Evolutionary conservation across 2,888 invertebrate genomes (phyloP).

Genomic region (Lepidochrysops patricia): DNA sequence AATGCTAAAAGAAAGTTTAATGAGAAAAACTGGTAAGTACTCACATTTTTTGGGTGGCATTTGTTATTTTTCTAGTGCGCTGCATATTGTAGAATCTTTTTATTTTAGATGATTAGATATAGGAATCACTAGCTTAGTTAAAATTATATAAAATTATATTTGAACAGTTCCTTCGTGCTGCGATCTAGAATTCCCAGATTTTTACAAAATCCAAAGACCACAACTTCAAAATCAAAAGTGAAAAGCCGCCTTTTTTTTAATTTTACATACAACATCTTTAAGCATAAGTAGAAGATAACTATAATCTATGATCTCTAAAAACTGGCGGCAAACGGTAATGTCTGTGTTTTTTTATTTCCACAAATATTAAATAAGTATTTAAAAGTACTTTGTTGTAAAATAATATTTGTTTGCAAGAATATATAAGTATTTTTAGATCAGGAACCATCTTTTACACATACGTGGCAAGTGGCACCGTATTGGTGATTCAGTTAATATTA

Average conservation of each 20-base stretch:
- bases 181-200: neutral
- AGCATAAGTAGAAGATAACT: too few relatives aligned
- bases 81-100: constrained; percentile 44
- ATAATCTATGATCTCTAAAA: too few relatives aligned
- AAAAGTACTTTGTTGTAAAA: too few relatives aligned
- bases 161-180: neutral
- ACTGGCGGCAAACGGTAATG: neutral
- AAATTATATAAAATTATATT: neutral
- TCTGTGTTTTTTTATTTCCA: too few relatives aligned
- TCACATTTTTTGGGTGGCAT: constrained; percentile 67
- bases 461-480: constrained; percentile 28
- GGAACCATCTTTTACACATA: too few relatives aligned
- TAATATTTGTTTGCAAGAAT: too few relatives aligned
- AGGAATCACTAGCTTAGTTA: neutral
- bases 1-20: neutral
- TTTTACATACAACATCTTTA: neutral
- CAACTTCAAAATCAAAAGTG: neutral
- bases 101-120: neutral
- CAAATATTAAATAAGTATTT: too few relatives aligned
- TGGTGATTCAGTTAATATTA: too few relatives aligned
- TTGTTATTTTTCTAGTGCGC: constrained; percentile 57
- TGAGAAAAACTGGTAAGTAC: constrained; percentile 32
- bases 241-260: constrained; percentile 1
- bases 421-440: too few relatives aligned
- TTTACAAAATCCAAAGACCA: neutral